Percentiles rank a stretch among this genome's conserved stretches.
phyloP scores from a whole-genome alignment of 1,140 invertebrate genomes.

The Neodiprion virginianus region DNA sequence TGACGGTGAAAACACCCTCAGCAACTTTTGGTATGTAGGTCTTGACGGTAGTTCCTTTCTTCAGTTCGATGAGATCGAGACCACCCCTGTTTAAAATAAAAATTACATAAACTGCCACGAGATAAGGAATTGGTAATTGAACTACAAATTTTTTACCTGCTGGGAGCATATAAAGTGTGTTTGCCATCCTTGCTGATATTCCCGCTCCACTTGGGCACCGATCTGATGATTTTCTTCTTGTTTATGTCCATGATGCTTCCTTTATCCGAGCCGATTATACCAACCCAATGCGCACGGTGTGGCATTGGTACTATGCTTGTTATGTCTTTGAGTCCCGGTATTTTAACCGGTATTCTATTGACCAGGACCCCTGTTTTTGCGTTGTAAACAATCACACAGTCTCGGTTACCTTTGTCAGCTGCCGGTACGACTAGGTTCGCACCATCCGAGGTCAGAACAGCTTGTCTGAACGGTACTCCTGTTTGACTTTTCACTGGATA shows the following conservation, averaged over 20 bases:
- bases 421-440: slow-evolving; percentile 79
- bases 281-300: slow-evolving; percentile 83
- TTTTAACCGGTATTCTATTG: slow-evolving; percentile 76
- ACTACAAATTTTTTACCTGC: slow-evolving; percentile 58
- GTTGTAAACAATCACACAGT: slow-evolving; percentile 85
- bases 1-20: slow-evolving; percentile 96
- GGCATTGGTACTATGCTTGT: slow-evolving; percentile 77
- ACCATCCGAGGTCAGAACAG: slow-evolving; percentile 83
- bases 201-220: slow-evolving; percentile 83
- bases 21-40: slow-evolving; percentile 92
- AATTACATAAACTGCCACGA: background rate
- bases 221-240: slow-evolving; percentile 78
- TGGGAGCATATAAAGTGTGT: slow-evolving; percentile 90
- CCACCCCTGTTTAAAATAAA: slow-evolving; percentile 74
- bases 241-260: slow-evolving; percentile 86
- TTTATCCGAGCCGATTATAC: slow-evolving; percentile 89
- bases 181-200: slow-evolving; percentile 87
- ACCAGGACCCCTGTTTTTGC: slow-evolving; percentile 82
- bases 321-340: slow-evolving; percentile 74
- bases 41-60: slow-evolving; percentile 81
- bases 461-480: slow-evolving; percentile 71
- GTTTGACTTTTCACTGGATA: slow-evolving; percentile 74
- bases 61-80: slow-evolving; percentile 87
- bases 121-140: background rate
- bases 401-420: slow-evolving; percentile 82